phyloP scores from a whole-genome alignment of 2,113 vertebrate genomes.

The Podarcis cretensis region DNA sequence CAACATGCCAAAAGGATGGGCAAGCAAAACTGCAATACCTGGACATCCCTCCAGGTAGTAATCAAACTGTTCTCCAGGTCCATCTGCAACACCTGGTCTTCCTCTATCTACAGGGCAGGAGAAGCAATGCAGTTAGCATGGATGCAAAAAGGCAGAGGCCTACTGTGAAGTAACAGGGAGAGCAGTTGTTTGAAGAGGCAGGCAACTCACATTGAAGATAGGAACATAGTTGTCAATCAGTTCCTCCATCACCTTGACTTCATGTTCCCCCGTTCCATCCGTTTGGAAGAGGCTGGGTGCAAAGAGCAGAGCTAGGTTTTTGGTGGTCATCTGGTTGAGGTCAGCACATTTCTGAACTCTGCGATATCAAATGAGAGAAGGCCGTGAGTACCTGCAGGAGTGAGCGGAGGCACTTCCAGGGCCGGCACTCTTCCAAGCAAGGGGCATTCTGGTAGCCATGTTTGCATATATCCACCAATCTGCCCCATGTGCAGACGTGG shows the following conservation, averaged over 20 bases:
- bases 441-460: neutral
- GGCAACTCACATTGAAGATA: slow-evolving; percentile 88
- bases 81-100: slow-evolving; percentile 95
- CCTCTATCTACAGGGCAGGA: slow-evolving; percentile 84
- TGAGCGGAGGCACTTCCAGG: neutral
- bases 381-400: neutral
- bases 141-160: rapidly evolving
- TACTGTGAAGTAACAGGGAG: too few relatives aligned
- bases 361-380: neutral
- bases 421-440: neutral
- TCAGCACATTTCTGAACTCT: slow-evolving; percentile 96
- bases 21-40: slow-evolving; percentile 75
- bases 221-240: slow-evolving; percentile 92
- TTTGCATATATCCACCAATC: neutral
- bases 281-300: slow-evolving; percentile 99
- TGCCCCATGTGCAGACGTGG: neutral
- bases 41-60: slow-evolving; percentile 96
- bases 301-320: slow-evolving; percentile 94
- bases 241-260: slow-evolving; percentile 95
- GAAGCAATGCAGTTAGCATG: rapidly evolving
- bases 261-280: slow-evolving; percentile 92
- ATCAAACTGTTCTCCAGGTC: slow-evolving; percentile 97
- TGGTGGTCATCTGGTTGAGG: slow-evolving; percentile 98
- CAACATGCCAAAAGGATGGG: neutral
- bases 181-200: too few relatives aligned